Percentiles rank a stretch among this genome's conserved stretches.
phyloP scores from a whole-genome alignment of 2,797 vertebrate genomes.

The Anguilla marmorata region DNA sequence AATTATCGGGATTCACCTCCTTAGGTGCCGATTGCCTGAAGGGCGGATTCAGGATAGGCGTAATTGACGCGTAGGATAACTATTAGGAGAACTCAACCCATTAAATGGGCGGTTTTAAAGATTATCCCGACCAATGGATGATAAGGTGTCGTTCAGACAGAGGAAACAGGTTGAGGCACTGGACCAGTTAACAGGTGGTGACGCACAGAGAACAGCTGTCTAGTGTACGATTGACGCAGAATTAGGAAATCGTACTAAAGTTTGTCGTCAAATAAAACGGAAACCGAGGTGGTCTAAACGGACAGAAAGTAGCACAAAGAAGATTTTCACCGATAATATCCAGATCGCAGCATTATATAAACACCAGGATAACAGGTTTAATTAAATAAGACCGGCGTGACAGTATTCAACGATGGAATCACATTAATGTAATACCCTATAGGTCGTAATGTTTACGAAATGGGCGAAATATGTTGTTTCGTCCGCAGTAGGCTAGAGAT shows the following conservation, averaged over 20 bases:
- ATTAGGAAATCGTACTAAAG: background rate
- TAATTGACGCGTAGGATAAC: slow-evolving; percentile 25
- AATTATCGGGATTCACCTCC: slow-evolving; percentile 25
- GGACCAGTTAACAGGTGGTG: slow-evolving; percentile 27
- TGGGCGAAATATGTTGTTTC: background rate
- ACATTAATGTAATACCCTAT: background rate
- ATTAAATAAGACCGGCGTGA: background rate
- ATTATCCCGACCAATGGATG: slow-evolving; percentile 26
- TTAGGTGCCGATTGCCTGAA: slow-evolving; percentile 16
- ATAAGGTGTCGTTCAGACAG: background rate
- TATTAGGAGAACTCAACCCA: slow-evolving; percentile 16
- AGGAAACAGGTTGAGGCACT: slow-evolving; percentile 10
- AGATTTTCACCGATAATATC: background rate
- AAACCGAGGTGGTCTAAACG: background rate
- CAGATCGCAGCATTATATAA: background rate
- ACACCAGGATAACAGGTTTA: background rate
- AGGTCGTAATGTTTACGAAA: background rate
- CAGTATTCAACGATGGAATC: background rate
- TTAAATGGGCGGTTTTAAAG: slow-evolving; percentile 26
- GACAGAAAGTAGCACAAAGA: background rate
- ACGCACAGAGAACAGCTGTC: slow-evolving; percentile 21
- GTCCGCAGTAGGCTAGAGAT: background rate
- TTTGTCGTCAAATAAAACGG: background rate
- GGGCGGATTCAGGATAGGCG: slow-evolving; percentile 6
- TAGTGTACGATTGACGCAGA: slow-evolving; percentile 11